Evolutionary conservation across 1,140 invertebrate species (phyloP).

Genomic region (Listronotus oregonensis): DNA sequence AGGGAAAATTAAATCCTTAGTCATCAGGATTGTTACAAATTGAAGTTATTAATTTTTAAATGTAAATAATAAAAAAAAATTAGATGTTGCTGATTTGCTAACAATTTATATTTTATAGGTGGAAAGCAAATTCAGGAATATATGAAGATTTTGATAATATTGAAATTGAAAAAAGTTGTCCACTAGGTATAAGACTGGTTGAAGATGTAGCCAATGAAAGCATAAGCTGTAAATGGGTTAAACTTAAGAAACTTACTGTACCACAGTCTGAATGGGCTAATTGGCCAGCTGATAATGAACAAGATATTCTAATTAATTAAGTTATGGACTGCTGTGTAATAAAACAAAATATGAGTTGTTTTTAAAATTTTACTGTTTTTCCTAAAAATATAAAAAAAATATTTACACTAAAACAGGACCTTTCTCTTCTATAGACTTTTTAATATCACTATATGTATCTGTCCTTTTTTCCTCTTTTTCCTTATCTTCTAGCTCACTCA

Average conservation of each 20-base stretch:
- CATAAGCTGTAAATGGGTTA: slow-evolving; percentile 67
- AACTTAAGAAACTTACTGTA: slow-evolving; percentile 53
- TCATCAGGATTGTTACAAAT: no score
- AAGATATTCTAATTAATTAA: neutral
- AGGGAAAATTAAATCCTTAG: no score
- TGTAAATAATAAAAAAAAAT: no score
- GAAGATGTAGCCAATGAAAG: slow-evolving; percentile 59
- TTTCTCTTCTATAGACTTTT: slow-evolving; percentile 50
- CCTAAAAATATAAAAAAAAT: neutral
- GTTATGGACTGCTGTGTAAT: neutral
- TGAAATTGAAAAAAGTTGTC: slow-evolving; percentile 54
- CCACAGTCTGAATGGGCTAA: slow-evolving; percentile 32
- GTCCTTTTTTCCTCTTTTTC: slow-evolving; percentile 53
- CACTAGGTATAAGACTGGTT: slow-evolving; percentile 64
- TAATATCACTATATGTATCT: slow-evolving; percentile 44
- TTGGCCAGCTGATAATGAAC: neutral
- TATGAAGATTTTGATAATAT: slow-evolving; percentile 60
- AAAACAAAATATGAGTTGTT: neutral
- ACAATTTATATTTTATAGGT: slow-evolving; percentile 47
- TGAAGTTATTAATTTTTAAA: no score
- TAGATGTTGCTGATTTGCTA: no score
- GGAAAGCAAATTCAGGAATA: slow-evolving; percentile 56
- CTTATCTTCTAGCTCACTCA: slow-evolving; percentile 54
- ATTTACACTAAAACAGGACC: slow-evolving; percentile 48
- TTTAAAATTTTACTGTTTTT: neutral